These are phyloP conservation scores for Diploptera punctata DNA, from an alignment of 2,888 invertebrate species.

Conservation along the genomic window DNA sequence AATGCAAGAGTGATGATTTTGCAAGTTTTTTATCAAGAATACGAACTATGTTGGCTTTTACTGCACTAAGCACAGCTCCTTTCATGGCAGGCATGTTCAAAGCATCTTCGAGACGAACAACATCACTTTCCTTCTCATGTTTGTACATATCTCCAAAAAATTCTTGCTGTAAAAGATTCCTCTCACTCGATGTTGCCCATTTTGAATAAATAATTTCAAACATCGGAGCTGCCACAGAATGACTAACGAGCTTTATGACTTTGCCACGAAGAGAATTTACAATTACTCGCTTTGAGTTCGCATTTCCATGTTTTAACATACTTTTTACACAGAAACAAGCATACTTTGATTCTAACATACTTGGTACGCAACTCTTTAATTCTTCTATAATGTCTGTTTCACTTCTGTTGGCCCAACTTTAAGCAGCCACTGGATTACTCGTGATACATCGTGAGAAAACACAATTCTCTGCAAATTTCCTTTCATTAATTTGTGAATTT, in stretches of 20 bases:
- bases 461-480: conserved; percentile 61
- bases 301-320: conserved; percentile 80
- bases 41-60: conserved; percentile 74
- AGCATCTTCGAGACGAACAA: conserved; percentile 74
- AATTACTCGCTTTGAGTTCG: conserved; percentile 67
- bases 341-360: conserved; percentile 78
- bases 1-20: conserved; percentile 72
- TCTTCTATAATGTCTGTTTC: conserved; percentile 72
- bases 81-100: conserved; percentile 77
- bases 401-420: conserved; percentile 73
- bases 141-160: conserved; percentile 91
- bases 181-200: conserved; percentile 78
- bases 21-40: conserved; percentile 68
- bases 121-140: conserved; percentile 70
- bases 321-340: conserved; percentile 79
- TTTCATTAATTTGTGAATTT: conserved; percentile 68
- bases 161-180: conserved; percentile 82
- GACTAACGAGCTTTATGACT: conserved; percentile 76
- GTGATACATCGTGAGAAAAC: conserved; percentile 84
- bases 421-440: conserved; percentile 88
- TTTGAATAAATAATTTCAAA: conserved; percentile 85
- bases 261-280: conserved; percentile 76
- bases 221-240: conserved; percentile 77
- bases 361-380: conserved; percentile 70
- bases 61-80: conserved; percentile 71